Percentiles rank a stretch among this genome's conserved stretches.
phyloP scores from a whole-genome alignment of 2,888 invertebrate species.

The Ochlodes sylvanus region DNA sequence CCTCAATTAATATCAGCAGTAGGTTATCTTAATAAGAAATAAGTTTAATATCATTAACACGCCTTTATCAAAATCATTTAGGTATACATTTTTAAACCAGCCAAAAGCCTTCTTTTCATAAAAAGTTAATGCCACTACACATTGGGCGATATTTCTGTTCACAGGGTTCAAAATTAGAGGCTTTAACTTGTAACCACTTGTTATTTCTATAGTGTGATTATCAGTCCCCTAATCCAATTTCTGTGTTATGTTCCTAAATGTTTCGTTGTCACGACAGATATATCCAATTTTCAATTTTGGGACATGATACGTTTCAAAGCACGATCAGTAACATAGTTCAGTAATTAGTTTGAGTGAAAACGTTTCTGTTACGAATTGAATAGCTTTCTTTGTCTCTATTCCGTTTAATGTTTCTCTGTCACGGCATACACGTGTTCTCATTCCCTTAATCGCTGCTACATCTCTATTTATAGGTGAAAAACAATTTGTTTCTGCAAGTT shows the following conservation, averaged over 20 bases:
- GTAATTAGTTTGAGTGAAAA: constrained; percentile 26
- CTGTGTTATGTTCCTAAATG: constrained; percentile 3
- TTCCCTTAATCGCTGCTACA: constrained; percentile 24
- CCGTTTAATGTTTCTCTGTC: constrained; percentile 24
- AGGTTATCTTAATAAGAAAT: too few relatives aligned
- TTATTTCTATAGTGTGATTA: background rate
- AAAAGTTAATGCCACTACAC: too few relatives aligned
- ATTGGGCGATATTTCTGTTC: too few relatives aligned
- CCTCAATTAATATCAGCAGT: too few relatives aligned
- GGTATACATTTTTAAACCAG: too few relatives aligned
- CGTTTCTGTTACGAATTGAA: constrained; percentile 21
- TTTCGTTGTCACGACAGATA: background rate
- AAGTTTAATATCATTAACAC: too few relatives aligned
- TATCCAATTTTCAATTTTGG: background rate
- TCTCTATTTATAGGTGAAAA: constrained; percentile 1
- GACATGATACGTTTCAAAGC: background rate
- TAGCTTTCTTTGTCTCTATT: constrained; percentile 20
- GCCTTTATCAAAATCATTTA: too few relatives aligned
- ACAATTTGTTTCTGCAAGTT: background rate
- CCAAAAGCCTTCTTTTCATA: too few relatives aligned
- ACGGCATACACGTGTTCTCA: constrained; percentile 31
- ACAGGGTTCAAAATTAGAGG: too few relatives aligned
- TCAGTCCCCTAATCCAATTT: background rate
- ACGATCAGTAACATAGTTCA: constrained; percentile 1
- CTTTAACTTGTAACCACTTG: background rate